These are phyloP conservation scores for Pristionchus maxplancki DNA, from an alignment of 2,888 invertebrate genomes.

Conservation along the genomic window DNA sequence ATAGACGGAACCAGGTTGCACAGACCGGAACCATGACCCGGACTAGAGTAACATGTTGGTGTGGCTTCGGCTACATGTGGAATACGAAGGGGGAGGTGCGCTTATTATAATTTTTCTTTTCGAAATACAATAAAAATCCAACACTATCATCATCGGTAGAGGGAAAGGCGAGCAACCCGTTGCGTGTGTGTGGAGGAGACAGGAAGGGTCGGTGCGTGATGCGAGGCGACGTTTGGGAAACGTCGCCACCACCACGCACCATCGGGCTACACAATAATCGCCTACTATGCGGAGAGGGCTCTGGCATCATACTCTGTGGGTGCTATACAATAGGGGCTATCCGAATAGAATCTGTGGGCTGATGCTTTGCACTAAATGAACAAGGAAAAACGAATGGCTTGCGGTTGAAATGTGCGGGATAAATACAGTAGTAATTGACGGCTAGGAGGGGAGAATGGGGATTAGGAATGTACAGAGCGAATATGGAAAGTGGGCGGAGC, in stretches of 20 bases:
- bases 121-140: background rate
- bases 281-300: background rate
- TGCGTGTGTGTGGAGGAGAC: background rate
- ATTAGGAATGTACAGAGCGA: slow-evolving; percentile 10
- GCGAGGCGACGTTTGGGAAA: background rate
- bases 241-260: background rate
- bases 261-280: slow-evolving; percentile 11
- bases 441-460: background rate
- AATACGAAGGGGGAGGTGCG: background rate
- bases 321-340: background rate
- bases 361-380: slow-evolving; percentile 6
- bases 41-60: background rate
- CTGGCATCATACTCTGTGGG: background rate
- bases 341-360: slow-evolving; percentile 23
- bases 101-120: background rate
- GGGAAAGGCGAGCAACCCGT: slow-evolving; percentile 27
- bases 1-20: background rate
- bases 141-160: slow-evolving; percentile 42
- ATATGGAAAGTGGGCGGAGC: slow-evolving; percentile 1
- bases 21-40: slow-evolving; percentile 19
- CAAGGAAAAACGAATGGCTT: background rate
- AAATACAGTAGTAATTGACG: slow-evolving; percentile 32
- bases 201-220: background rate
- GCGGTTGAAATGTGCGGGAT: slow-evolving; percentile 33
- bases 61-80: background rate